Conservation (phyloP, 1,140 invertebrate species). For the Goniozus legneri region DNA sequence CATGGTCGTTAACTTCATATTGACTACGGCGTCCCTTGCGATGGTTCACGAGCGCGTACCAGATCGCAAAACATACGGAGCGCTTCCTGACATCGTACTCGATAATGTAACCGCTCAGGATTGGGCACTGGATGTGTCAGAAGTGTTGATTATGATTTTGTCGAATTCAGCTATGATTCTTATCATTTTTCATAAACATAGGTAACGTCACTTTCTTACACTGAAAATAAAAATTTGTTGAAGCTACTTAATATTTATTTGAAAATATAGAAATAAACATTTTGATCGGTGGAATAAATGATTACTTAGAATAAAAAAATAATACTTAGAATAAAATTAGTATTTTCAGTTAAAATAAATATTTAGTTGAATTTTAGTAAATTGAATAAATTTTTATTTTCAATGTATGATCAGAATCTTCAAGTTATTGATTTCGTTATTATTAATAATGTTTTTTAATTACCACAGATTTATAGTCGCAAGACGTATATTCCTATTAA, state of each 20-base stretch:
- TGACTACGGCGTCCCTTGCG: constrained; percentile 70
- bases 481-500: constrained; percentile 76
- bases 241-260: too few relatives aligned
- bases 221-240: too few relatives aligned
- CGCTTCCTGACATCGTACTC: constrained; percentile 77
- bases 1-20: constrained; percentile 60
- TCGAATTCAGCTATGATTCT: constrained; percentile 70
- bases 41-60: constrained; percentile 83
- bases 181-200: constrained; percentile 79
- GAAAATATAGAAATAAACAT: too few relatives aligned
- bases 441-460: constrained; percentile 16
- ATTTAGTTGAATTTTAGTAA: too few relatives aligned
- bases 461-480: constrained; percentile 74
- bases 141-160: constrained; percentile 80
- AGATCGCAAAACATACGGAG: constrained; percentile 64
- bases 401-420: too few relatives aligned
- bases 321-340: too few relatives aligned
- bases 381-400: too few relatives aligned
- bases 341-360: too few relatives aligned
- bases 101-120: constrained; percentile 69
- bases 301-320: too few relatives aligned
- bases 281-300: too few relatives aligned
- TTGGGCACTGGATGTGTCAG: constrained; percentile 80
- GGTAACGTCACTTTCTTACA: constrained; percentile 57
- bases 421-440: constrained; percentile 1